Percentiles rank a stretch among this genome's conserved stretches.
phyloP scores from a whole-genome alignment of 1,140 invertebrate species.

The Lutraria rhynchaena region DNA sequence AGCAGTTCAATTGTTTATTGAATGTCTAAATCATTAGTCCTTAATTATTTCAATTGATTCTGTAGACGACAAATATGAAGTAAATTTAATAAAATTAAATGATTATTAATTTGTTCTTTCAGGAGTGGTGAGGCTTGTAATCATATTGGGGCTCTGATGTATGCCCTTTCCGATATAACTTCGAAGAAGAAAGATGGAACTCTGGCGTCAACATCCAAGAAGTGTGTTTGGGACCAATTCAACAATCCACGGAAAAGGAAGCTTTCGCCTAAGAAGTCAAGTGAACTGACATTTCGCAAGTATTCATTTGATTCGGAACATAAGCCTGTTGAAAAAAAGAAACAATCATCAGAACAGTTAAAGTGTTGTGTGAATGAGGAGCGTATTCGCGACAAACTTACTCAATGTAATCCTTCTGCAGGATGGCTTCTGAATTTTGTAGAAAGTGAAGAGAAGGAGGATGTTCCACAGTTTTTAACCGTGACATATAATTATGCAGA shows the following conservation, averaged over 20 bases:
- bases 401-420: background rate
- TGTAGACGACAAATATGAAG: too few relatives aligned
- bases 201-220: constrained; percentile 7
- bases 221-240: constrained; percentile 29
- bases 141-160: constrained; percentile 39
- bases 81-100: too few relatives aligned
- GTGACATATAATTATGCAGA: too few relatives aligned
- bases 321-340: background rate
- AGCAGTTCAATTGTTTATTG: too few relatives aligned
- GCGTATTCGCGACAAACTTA: constrained; percentile 10
- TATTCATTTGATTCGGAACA: background rate
- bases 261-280: constrained; percentile 24
- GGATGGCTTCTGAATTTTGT: too few relatives aligned
- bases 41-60: too few relatives aligned
- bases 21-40: too few relatives aligned
- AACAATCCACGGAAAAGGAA: constrained; percentile 44
- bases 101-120: constrained; percentile 15
- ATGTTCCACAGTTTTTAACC: too few relatives aligned
- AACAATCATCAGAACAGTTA: background rate
- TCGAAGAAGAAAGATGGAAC: constrained; percentile 31
- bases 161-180: constrained; percentile 36
- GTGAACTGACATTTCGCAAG: constrained; percentile 10
- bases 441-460: background rate
- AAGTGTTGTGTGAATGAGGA: background rate
- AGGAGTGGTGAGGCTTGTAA: constrained; percentile 31